Evolutionary conservation across 2,888 invertebrate genomes (phyloP), one percentile per base, ranked within the genome.

Genomic region (Drosophila falleni): DNA sequence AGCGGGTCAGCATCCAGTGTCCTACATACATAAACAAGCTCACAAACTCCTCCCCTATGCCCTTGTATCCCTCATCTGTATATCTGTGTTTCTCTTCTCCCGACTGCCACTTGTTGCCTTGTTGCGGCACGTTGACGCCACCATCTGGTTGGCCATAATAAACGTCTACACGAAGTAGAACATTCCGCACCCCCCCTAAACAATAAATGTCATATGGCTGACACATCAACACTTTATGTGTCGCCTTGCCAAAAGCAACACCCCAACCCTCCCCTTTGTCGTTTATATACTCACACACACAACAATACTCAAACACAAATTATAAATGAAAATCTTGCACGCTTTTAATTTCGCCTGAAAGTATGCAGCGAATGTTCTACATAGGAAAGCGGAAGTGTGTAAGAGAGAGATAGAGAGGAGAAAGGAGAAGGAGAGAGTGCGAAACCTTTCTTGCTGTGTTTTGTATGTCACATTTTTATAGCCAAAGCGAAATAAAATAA

Each of bases 181-280:
- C 46, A 54, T 15, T 49, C 9, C 26, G 29, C 29, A 29, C 0
- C 46, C 11, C 26, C 19, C 10, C 72, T 72, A 75, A 88, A 75
- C 89, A 86, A 86, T 86, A 86, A 86, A 86, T 82, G 86, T 86
- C 86, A 88, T 86, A 82, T 87, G 89, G 87, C 74, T 89, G 86
- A 72, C 89, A 86, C 89, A 88, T 86, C 83, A 86, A 89, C 86
- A 86, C 83, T 86, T 86, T 89, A 86, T 89, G 78, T 89, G 88
- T 71, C 74, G 81, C 69, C 64, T 50, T 59, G 77, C 54, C 68
- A 71, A 66, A 55, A 61, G 76, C 66, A 81, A 64, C 64, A 59
- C 54, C 44, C 39, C 35, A 15, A 23, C 11, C 11, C 4, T 5
- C 6, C 8, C 5, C 44, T 42, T 13, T 1, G 5, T 2, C 42